A percentile compares a stretch with the other conserved stretches of the same genome.
phyloP scores from a whole-genome alignment of 2,888 invertebrate species.

The Melinaea menophilus region DNA sequence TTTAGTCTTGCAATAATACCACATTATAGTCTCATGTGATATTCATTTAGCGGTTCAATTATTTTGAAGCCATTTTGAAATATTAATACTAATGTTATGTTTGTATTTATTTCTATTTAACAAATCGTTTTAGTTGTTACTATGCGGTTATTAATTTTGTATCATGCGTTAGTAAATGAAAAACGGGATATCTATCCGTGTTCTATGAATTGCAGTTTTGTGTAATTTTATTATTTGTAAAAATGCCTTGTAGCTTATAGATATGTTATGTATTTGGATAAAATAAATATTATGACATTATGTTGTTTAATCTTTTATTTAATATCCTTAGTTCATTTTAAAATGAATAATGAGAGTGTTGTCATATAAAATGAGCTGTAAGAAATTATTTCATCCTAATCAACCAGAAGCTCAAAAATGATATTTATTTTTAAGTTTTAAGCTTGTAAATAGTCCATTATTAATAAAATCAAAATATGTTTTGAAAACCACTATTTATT shows the following conservation, averaged over 20 bases:
- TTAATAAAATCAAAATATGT: too few species aligned
- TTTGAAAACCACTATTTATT: too few species aligned
- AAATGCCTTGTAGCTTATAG: slow-evolving; percentile 51
- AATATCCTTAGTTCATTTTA: slow-evolving; percentile 4
- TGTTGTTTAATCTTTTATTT: background rate
- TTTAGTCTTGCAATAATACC: slow-evolving; percentile 25
- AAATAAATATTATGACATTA: slow-evolving; percentile 20
- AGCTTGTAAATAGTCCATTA: too few species aligned
- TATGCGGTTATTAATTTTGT: slow-evolving; percentile 18
- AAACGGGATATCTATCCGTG: slow-evolving; percentile 1
- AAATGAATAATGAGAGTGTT: slow-evolving; percentile 1
- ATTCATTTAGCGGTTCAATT: slow-evolving; percentile 5
- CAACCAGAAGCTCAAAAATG: too few species aligned
- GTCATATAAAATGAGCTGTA: too few species aligned
- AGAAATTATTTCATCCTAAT: too few species aligned
- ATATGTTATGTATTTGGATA: slow-evolving; percentile 48
- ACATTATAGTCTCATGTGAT: slow-evolving; percentile 12
- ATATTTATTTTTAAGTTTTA: too few species aligned
- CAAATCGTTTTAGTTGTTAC: slow-evolving; percentile 12
- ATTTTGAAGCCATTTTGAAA: background rate
- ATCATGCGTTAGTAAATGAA: slow-evolving; percentile 5
- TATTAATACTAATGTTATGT: slow-evolving; percentile 6
- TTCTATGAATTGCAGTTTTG: slow-evolving; percentile 38
- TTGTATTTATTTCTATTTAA: slow-evolving; percentile 18
- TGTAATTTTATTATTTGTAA: slow-evolving; percentile 44